Base-by-base conservation (phyloP, 2,888 invertebrate species). In the Watsonalla binaria region DNA sequence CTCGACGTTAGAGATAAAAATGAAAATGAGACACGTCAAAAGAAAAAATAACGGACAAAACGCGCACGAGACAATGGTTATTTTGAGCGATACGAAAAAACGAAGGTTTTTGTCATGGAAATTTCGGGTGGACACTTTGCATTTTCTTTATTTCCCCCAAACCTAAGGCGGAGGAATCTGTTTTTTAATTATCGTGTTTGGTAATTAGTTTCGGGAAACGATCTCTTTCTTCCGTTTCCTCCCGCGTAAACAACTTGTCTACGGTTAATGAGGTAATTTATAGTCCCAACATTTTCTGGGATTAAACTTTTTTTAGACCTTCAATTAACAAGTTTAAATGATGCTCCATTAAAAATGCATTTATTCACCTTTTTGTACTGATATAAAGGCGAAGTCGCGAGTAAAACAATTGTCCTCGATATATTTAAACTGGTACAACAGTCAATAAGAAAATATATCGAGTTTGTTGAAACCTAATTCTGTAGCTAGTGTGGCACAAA, bases 121-220 rank as follows among this genome's bases (percentile, higher is more conserved):
- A 90, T 89, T 84, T 81, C 70, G 85, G 84, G 78, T 80, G 82
- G 85, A 87, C 86, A 86, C 86, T 90, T 86, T 86, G 88, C 86
- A 89, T 89, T 89, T 86, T 85, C 87, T 86, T 87, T 85, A 83
- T 87, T 82, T 83, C 80, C 80, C 77, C 74, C 76, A 76, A 82
- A 77, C 76, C 80, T 77, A 70, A 67, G 69, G 72, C 72, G 78
- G 67, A 80, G 82, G 76, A 87, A 86, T 90, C 89, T 89, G 89
- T 87, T 89, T 88, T 84, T 89, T 90, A 90, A 90, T 89, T 89
- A 89, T 86, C 88, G 86, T 89, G 88, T 89, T 90, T 90, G 84
- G 86, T 88, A 90, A 90, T 90, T 90, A 90, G 90, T 89, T 90
- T 86, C 78, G 82, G 85, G 85, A 81, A 86, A 85, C 84, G 87